phyloP scores from a whole-genome alignment of 1,140 invertebrate genomes.

The Papilio machaon region DNA sequence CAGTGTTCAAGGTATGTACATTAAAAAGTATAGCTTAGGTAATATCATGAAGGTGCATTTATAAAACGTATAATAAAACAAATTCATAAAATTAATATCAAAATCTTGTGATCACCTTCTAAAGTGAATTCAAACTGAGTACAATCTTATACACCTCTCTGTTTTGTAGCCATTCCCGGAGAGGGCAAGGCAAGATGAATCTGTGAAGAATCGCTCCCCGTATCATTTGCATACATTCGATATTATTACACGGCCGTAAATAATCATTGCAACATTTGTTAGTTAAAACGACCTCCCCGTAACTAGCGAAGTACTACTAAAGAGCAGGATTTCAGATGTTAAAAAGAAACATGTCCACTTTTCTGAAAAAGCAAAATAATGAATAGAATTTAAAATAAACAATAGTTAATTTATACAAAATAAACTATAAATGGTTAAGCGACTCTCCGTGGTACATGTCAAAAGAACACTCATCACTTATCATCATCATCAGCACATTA shows the following conservation, averaged over 20 bases:
- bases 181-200: constrained; percentile 55
- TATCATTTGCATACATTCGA: constrained; percentile 64
- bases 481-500: too few relatives aligned
- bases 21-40: neutral
- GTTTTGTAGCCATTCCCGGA: constrained; percentile 55
- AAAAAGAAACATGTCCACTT: neutral
- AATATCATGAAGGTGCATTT: too few relatives aligned
- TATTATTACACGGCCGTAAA: constrained; percentile 59
- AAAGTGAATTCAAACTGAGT: constrained; percentile 22
- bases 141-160: constrained; percentile 52
- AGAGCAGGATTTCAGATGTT: neutral
- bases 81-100: neutral
- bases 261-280: constrained; percentile 49
- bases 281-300: constrained; percentile 42
- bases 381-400: too few relatives aligned
- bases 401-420: too few relatives aligned
- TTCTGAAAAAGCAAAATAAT: too few relatives aligned
- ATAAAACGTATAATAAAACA: too few relatives aligned
- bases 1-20: too few relatives aligned
- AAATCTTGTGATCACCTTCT: constrained; percentile 39
- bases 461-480: neutral
- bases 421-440: too few relatives aligned
- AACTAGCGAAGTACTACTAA: constrained; percentile 1
- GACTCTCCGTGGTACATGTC: too few relatives aligned
- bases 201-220: constrained; percentile 56